Evolutionary conservation across 64 coral and sea anemone species (phyloP), one percentile per base, ranked within the genome.

Genomic region (Montipora sp.): DNA sequence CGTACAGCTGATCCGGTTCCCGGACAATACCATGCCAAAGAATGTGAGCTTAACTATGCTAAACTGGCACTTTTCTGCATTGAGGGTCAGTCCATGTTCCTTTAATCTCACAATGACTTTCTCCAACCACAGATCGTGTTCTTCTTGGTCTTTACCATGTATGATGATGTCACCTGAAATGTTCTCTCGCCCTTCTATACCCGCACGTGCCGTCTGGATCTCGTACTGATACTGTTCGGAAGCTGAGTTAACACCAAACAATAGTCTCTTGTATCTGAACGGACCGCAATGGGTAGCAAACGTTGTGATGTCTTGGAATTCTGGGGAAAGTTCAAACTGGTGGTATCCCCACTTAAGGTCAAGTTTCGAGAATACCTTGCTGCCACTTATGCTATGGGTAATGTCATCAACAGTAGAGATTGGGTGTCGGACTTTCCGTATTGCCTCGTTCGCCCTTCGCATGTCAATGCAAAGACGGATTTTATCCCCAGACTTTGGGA

Each of bases 301-400:
- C 15, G 79, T 85, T 7, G 82, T 70, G 13, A 85, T 70, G 3
- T 71, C 82, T 48, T 13, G 45, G 1, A 24, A 70, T 4, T 85
- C 63, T 3, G 12, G 82, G 0, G 82, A 7, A 0, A 85, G 11
- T 16, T 72, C 82, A 3, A 70, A 14, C 18, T 85, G 67, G 8
- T 74, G 67, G 47, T 87, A 87, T 2, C 84, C 2, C 83, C 83
- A 72, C 10, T 71, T 50, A 18, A 67, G 81, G 81, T 66, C 44
- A 10, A 87, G 63, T 72, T 72, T 87, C 11, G 1, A 44, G 58
- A 84, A 84, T 13, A 84, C 83, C 27, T 87, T 50, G 66, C 68
- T 48, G 19, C 83, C 71, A 18, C 3, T 80, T 7, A 16, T 51
- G 47, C 51, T 57, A 1, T 80, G 77, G 4, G 47, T 49, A 21